Base-by-base conservation (phyloP, 2,113 vertebrate genomes). In the Rhipidura dahli region DNA sequence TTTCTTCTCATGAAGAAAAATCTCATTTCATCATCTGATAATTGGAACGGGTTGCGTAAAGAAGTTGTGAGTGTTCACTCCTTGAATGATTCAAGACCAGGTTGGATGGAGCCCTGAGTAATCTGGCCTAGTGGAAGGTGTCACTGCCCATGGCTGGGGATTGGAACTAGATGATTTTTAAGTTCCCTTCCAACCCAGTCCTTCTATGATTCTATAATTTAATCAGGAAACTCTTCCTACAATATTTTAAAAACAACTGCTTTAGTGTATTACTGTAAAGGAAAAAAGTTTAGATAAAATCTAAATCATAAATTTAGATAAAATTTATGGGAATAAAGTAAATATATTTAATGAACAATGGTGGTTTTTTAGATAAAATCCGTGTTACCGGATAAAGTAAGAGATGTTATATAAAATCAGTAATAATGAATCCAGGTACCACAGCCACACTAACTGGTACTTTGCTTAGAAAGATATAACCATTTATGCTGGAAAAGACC, bases 271-370 rank as follows among this genome's bases (percentile, higher is more conserved):
- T 72, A 60, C 30, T 73, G 47, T 20, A 87, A 59, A 1, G 3
- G 15, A 61, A 91, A n/a, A n/a, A 89, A 28, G 20, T 53, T 78
- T n/a, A 63, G 47, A 45, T 87, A 63, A 79, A 79, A 85, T 71
- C 26, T 63, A 26, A 59, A 92, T 89, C 69, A 57, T 87, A 90
- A 86, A 88, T 91, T 83, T 86, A 95, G 87, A 93, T 81, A 96
- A 97, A 95, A 95, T 94, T 96, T 91, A 95, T 92, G 95, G 88
- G 71, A 95, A 96, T 84, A 93, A 94, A 97, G 90, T 54, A 96
- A 96, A 95, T 63, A 94, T 73, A 95, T 93, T 95, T 91, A 94
- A 92, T 91, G 91, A 90, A 97, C 39, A 91, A 94, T 81, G n/a
- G 44, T 93, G 63, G 49, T 86, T 96, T 96, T 50, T 78, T 27